phyloP scores from a whole-genome alignment of 1,140 invertebrate genomes.

The Lordiphosa mommai region DNA sequence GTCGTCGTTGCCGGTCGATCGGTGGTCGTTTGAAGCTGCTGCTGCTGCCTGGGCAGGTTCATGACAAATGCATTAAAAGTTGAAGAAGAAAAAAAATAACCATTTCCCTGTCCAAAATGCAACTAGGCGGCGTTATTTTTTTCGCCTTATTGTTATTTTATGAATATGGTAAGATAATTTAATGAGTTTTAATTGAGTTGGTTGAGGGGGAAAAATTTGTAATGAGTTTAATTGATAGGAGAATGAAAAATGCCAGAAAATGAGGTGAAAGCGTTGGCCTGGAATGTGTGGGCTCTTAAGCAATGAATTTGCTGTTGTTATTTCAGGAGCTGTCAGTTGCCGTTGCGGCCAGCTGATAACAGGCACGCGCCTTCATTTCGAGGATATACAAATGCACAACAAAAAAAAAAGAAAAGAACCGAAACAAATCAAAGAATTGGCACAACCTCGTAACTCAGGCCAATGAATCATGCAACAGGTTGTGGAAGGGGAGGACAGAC shows the following conservation, averaged over 20 bases:
- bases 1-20: constrained; percentile 53
- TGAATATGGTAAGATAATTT: constrained; percentile 74
- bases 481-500: constrained; percentile 31
- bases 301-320: constrained; percentile 14
- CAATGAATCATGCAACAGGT: constrained; percentile 63
- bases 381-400: too few relatives aligned
- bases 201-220: constrained; percentile 20
- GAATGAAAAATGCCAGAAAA: too few relatives aligned
- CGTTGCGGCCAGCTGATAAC: constrained; percentile 63
- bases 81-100: constrained; percentile 2
- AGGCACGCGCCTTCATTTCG: constrained; percentile 47
- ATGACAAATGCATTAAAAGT: constrained; percentile 73
- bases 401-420: constrained; percentile 22
- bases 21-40: constrained; percentile 30
- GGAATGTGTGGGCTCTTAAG: constrained; percentile 40
- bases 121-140: constrained; percentile 37
- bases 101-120: constrained; percentile 17
- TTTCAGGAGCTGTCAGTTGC: constrained; percentile 53
- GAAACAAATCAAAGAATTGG: constrained; percentile 62
- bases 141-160: constrained; percentile 68
- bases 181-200: constrained; percentile 74
- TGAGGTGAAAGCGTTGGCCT: constrained; percentile 54
- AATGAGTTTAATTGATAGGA: constrained; percentile 76
- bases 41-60: constrained; percentile 50
- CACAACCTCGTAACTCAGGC: constrained; percentile 66